Evolutionary conservation across 1,140 invertebrate genomes (phyloP), one percentile per base, ranked within the genome.

Genomic region (Pogonomyrmex barbatus): DNA sequence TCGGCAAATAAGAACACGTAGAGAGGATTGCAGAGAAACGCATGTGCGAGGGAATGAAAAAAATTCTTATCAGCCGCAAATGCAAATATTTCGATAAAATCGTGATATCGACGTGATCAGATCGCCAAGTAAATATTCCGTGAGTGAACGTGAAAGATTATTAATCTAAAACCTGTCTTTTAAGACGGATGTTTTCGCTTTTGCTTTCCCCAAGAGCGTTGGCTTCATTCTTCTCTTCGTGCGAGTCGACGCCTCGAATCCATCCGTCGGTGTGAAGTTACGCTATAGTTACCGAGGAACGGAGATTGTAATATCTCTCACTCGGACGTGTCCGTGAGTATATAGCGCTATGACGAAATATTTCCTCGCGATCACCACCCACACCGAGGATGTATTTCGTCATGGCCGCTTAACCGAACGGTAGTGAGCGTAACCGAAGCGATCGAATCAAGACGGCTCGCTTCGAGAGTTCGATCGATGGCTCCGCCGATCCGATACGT

Each of bases 311-410:
- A 47, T 52, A 24, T 70, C 42, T 58, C 75, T 67, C 76, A 12
- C 39, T 65, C 52, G 24, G 73, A 36, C 45, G 52, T n/a, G 45
- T 77, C 60, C 50, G 71, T 65, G 62, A 50, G 58, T 54, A 58
- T 79, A 75, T 36, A 82, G 56, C 52, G 68, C 65, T 70, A 58
- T 87, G 85, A 87, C 70, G 79, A 87, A 87, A 87, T 84, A 76
- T 84, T 76, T 84, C 85, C 68, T 84, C 85, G 58, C 79, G 82
- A 87, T 67, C 68, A 47, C 79, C 79, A 87, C 85, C 85, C 73
- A 87, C 85, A 87, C 73, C 70, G 68, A 85, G 79, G 67, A 87
- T 87, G 81, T 85, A 65, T 87, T 87, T 87, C 85, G 50, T 87
- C 85, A 87, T 58, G 65, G 75, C 36, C 30, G 67, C 79, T 54